A percentile compares a stretch with the other conserved stretches of the same genome.
These are phyloP conservation scores for Trilocha varians DNA, from an alignment of 2,888 invertebrate genomes.

Conservation along the genomic window DNA sequence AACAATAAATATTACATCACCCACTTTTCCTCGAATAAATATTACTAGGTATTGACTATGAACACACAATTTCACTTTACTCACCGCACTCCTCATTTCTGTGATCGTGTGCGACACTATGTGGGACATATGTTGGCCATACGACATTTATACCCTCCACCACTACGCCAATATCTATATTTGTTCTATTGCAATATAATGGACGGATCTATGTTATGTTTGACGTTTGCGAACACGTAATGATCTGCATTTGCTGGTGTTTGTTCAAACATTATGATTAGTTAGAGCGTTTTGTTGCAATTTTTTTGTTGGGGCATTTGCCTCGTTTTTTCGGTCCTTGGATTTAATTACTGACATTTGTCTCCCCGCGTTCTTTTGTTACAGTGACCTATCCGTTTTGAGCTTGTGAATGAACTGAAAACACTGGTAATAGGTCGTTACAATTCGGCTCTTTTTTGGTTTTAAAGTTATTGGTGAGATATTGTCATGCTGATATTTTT, in stretches of 20 bases:
- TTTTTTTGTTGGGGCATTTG: background rate
- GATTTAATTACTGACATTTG: background rate
- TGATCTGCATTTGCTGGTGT: conserved; percentile 4
- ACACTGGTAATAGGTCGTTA: background rate
- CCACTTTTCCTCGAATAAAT: conserved; percentile 18
- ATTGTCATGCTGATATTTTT: too few species aligned
- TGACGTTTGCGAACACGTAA: conserved; percentile 2
- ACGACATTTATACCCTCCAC: conserved; percentile 55
- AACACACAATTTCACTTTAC: conserved; percentile 50
- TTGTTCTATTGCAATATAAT: conserved; percentile 17
- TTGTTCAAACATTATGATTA: conserved; percentile 1
- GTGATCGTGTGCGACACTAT: conserved; percentile 37
- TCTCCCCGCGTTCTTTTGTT: background rate
- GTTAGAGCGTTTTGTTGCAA: conserved; percentile 2
- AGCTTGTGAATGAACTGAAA: background rate
- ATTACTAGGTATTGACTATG: conserved; percentile 23
- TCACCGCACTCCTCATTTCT: conserved; percentile 63
- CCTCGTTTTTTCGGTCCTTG: background rate
- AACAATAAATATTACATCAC: conserved; percentile 18
- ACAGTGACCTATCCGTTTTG: background rate
- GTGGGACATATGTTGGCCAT: conserved; percentile 25
- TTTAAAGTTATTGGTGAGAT: too few species aligned
- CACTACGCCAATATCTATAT: conserved; percentile 27
- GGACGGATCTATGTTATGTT: conserved; percentile 6
- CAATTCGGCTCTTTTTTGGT: background rate